Base-by-base conservation (phyloP, 35 echinoderm and acorn worm genomes). In the Acanthaster planci region DNA sequence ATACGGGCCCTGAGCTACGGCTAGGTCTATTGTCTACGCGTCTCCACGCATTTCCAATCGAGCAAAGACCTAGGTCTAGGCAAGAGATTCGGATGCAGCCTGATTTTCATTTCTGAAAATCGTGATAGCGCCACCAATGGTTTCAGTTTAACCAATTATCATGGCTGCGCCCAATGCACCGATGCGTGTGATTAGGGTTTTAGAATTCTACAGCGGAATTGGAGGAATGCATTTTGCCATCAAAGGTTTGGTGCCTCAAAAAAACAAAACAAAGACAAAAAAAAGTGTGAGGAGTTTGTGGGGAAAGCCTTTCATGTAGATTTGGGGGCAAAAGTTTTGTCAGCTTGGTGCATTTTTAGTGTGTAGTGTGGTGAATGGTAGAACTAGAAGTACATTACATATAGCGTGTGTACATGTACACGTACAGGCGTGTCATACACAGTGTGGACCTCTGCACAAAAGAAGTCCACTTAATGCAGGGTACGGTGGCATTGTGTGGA, bases 171-270 rank as follows among this genome's bases (percentile, higher is more conserved):
- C 79, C 87, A 29, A n/a, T 0, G 52, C 39, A 2, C 1, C 55
- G 14, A 6, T 47, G 42, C 42, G 42, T 47, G 42, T 47, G n/a
- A n/a, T n/a, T n/a, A 76, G 77, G 26, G 88, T 90, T 51, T 38
- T 94, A 17, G 93, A 94, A 55, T 90, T 94, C 16, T 94, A 91
- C 84, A 94, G 93, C 64, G 93, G 93, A 6, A 76, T 94, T 68
- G 93, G 93, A 60, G 93, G 93, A 30, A 82, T 94, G 76, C 93
- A 94, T 80, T 94, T 76, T 90, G 93, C 93, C 21, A 14, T 94
- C 18, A 77, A 86, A 84, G 79, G 93, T 94, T 68, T 12, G 36
- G 79, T 52, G 18, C 38, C 8, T 27, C 39, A 50, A 17, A 4
- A 38, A 9, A 60, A 67, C 15, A 3, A 14, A 30, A 67, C 22